phyloP scores from a whole-genome alignment of 2,888 invertebrate genomes.

The Cerastis rubricosa region DNA sequence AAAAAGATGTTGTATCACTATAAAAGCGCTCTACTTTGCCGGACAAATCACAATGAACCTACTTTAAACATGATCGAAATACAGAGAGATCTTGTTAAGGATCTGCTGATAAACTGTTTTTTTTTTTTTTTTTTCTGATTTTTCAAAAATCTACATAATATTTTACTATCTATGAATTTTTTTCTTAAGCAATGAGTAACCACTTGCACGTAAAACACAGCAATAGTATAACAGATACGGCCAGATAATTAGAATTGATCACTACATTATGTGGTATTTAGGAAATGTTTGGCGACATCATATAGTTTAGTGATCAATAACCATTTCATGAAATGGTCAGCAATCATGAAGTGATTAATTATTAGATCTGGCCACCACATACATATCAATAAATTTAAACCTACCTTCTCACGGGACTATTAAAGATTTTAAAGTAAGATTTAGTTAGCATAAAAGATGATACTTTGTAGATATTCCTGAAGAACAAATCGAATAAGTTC shows the following conservation, averaged over 20 bases:
- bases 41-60: neutral
- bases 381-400: neutral
- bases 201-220: neutral
- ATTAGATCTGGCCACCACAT: neutral
- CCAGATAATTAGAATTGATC: too few relatives aligned
- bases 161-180: neutral
- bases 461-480: neutral
- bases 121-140: too few relatives aligned
- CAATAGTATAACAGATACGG: neutral
- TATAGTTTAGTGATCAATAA: too few relatives aligned
- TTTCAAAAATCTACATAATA: neutral
- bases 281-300: too few relatives aligned
- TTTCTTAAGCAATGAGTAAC: too few relatives aligned
- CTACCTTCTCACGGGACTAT: too few relatives aligned
- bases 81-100: neutral
- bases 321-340: neutral
- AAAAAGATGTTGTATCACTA: neutral
- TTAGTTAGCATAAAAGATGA: neutral
- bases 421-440: neutral
- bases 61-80: neutral
- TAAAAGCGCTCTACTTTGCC: neutral
- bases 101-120: neutral
- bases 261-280: too few relatives aligned
- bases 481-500: slow-evolving; percentile 1
- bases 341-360: neutral